These are phyloP conservation scores for Oscheius sp. DNA, from an alignment of 2,888 invertebrate genomes.

Conservation along the genomic window DNA sequence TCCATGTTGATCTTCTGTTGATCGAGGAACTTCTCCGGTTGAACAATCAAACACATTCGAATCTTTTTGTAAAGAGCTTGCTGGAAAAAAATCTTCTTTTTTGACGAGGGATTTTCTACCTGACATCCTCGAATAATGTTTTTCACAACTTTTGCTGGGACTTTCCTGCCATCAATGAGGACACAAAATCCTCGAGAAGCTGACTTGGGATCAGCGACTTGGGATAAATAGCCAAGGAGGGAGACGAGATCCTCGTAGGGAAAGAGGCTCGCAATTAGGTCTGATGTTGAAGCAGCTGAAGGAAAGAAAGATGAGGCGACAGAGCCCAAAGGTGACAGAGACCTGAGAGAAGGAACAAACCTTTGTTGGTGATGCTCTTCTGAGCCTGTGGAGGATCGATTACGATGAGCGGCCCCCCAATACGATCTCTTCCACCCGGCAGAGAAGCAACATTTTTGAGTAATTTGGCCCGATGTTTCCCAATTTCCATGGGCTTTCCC, in stretches of 20 bases:
- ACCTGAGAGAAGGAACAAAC: not conserved
- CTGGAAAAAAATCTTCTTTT: conserved; percentile 40
- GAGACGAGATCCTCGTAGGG: conserved; percentile 54
- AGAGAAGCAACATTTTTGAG: conserved; percentile 34
- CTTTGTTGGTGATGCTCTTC: conserved; percentile 1
- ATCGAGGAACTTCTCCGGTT: conserved; percentile 82
- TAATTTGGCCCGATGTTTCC: conserved; percentile 34
- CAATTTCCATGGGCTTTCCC: conserved; percentile 34
- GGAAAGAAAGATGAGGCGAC: not conserved
- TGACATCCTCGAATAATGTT: conserved; percentile 60
- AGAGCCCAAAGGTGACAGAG: not conserved
- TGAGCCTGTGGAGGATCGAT: conserved; percentile 33
- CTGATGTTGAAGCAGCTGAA: conserved; percentile 33
- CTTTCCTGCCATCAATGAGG: conserved; percentile 60
- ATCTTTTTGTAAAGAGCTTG: conserved; percentile 61
- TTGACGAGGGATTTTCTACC: conserved; percentile 22
- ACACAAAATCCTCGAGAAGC: conserved; percentile 52
- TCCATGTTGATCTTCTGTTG: conserved; percentile 76
- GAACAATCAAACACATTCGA: conserved; percentile 75
- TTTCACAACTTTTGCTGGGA: conserved; percentile 55
- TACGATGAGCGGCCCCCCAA: conserved; percentile 33
- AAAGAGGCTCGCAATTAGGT: conserved; percentile 8
- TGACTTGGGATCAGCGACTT: conserved; percentile 8
- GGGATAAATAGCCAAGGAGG: conserved; percentile 40
- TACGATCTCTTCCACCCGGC: conserved; percentile 32